These are phyloP conservation scores for Hemaris fuciformis DNA, from an alignment of 2,888 invertebrate genomes.

Conservation along the genomic window DNA sequence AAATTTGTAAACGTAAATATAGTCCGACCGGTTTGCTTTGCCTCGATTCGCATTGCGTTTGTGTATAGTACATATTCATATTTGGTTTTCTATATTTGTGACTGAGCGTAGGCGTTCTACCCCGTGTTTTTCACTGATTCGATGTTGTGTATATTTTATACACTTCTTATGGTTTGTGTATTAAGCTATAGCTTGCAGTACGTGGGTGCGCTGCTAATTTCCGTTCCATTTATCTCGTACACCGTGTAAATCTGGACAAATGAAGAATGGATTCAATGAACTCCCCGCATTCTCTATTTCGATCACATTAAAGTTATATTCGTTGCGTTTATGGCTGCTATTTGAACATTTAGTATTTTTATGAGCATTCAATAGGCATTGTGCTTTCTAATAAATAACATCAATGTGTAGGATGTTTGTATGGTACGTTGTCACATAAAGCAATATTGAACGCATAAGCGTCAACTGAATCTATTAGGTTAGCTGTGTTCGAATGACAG, in stretches of 20 bases:
- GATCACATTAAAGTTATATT: constrained; percentile 17
- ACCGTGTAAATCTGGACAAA: constrained; percentile 44
- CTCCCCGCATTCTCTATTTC: constrained; percentile 29
- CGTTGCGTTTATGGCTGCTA: background rate
- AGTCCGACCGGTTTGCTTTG: constrained; percentile 19
- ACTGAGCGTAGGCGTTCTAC: constrained; percentile 27
- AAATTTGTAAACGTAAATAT: constrained; percentile 23
- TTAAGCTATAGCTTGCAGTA: constrained; percentile 53
- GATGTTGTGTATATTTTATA: constrained; percentile 48
- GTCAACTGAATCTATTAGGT: constrained; percentile 51
- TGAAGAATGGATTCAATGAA: constrained; percentile 43
- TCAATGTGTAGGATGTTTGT: background rate
- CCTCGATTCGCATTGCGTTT: constrained; percentile 17
- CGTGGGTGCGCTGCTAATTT: constrained; percentile 55
- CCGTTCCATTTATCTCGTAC: constrained; percentile 53
- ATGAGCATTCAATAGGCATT: background rate
- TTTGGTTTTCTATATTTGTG: constrained; percentile 27
- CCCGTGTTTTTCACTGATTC: constrained; percentile 40
- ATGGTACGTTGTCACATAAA: background rate
- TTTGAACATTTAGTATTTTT: background rate
- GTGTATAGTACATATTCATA: constrained; percentile 14
- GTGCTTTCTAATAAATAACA: background rate
- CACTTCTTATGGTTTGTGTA: constrained; percentile 41
- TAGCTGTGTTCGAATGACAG: constrained; percentile 44
- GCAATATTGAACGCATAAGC: background rate